These are phyloP conservation scores for Periparus ater DNA, from an alignment of 2,797 vertebrate species.

Conservation along the genomic window DNA sequence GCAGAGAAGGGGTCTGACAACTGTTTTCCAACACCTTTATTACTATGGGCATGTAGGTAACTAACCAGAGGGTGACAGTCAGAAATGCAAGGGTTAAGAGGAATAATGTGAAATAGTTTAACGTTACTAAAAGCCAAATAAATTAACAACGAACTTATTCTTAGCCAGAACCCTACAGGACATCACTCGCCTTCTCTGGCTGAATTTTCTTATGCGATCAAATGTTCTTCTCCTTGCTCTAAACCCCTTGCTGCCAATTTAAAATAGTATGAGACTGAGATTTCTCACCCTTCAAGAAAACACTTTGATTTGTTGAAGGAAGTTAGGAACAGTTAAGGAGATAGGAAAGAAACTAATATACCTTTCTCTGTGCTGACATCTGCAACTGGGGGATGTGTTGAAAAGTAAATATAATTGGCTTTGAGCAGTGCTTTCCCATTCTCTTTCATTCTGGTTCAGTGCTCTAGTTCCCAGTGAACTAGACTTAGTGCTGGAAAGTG, in stretches of 20 bases:
- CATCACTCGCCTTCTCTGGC: background rate
- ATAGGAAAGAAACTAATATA: background rate
- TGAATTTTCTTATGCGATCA: background rate
- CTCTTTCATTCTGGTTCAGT: background rate
- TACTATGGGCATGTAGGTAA: background rate
- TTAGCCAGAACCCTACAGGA: background rate
- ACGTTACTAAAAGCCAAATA: background rate
- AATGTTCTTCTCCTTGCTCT: background rate
- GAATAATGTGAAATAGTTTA: background rate
- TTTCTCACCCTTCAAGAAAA: constrained; percentile 42
- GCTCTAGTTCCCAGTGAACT: background rate
- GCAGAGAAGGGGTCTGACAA: background rate
- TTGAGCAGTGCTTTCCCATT: background rate
- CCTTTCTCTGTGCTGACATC: constrained; percentile 14
- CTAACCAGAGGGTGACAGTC: background rate
- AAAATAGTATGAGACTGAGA: background rate
- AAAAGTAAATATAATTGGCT: background rate
- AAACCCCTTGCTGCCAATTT: constrained; percentile 5
- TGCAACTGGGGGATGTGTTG: background rate
- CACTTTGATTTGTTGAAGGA: constrained; percentile 24
- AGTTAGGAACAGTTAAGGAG: background rate
- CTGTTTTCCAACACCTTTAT: background rate
- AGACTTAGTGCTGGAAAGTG: background rate
- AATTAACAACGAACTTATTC: background rate
- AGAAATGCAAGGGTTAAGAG: background rate